Evolutionary conservation across 2,888 invertebrate genomes (phyloP).

Genomic region (Sinodicranocentrus sp.): DNA sequence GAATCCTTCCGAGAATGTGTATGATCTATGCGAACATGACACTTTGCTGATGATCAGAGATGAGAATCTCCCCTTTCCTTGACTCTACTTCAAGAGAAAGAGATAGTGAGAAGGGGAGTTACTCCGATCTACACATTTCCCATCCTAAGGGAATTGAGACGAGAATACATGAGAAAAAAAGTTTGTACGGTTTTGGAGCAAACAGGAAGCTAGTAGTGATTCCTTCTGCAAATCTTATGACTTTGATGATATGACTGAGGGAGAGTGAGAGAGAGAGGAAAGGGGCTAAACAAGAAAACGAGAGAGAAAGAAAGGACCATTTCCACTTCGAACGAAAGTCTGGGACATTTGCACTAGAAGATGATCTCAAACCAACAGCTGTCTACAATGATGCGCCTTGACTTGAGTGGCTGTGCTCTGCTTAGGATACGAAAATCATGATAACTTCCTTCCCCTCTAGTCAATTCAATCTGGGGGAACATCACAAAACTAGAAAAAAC

Average conservation of each 20-base stretch:
- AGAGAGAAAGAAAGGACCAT: not conserved
- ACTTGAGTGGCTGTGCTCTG: too few relatives aligned
- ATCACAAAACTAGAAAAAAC: constrained; percentile 24
- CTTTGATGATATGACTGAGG: constrained; percentile 33
- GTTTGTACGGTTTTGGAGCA: too few relatives aligned
- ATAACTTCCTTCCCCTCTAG: not conserved
- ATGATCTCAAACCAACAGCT: too few relatives aligned
- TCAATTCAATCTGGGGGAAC: constrained; percentile 23
- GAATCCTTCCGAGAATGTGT: constrained; percentile 47
- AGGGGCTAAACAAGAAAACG: not conserved
- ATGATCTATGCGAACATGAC: constrained; percentile 63
- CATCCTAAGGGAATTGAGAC: constrained; percentile 55
- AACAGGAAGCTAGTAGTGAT: too few relatives aligned
- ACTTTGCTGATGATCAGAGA: constrained; percentile 57
- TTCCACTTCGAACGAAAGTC: constrained; percentile 1
- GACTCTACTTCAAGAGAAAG: constrained; percentile 4
- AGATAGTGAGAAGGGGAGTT: constrained; percentile 21
- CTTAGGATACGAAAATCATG: constrained; percentile 3
- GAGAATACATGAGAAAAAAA: too few relatives aligned
- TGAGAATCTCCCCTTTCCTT: constrained; percentile 54
- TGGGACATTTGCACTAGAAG: too few relatives aligned
- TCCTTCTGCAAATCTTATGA: constrained; percentile 32
- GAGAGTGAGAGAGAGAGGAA: not conserved
- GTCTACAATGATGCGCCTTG: too few relatives aligned
- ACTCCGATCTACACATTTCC: constrained; percentile 20